Conservation (phyloP, 2,113 vertebrate genomes). For the Bos indicus region DNA sequence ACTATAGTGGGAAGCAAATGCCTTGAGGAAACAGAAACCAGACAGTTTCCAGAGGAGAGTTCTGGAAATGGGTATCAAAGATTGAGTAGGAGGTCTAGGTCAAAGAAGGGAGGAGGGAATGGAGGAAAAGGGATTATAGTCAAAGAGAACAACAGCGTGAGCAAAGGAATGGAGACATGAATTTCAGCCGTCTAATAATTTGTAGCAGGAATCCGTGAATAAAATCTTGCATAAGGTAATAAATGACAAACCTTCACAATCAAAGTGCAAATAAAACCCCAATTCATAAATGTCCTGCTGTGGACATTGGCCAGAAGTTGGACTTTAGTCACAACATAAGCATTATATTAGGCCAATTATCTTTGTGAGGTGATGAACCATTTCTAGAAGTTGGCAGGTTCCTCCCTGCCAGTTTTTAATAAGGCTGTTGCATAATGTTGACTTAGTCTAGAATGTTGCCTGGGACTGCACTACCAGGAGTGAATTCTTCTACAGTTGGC, state of each 20-base stretch:
- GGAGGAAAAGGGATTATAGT: neutral
- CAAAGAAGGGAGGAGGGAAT: neutral
- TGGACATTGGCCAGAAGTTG: conserved; percentile 17
- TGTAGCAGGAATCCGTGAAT: neutral
- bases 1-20: neutral
- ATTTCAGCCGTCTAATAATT: neutral
- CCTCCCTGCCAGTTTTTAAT: conserved; percentile 36
- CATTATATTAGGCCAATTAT: neutral
- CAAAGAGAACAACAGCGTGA: neutral
- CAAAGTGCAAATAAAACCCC: conserved; percentile 17
- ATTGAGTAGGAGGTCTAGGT: neutral
- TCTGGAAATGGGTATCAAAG: neutral
- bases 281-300: neutral
- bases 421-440: conserved; percentile 24
- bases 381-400: neutral
- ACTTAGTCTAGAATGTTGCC: conserved; percentile 36
- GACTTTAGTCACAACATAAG: neutral
- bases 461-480: conserved; percentile 21
- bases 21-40: neutral
- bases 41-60: neutral
- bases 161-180: neutral
- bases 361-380: conserved; percentile 9
- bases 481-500: conserved; percentile 66
- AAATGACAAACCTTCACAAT: conserved; percentile 1
- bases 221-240: neutral